A percentile compares a stretch with the other conserved stretches of the same genome.
These are phyloP conservation scores for Tortricodes alternella DNA, from an alignment of 2,888 invertebrate species.

Conservation along the genomic window DNA sequence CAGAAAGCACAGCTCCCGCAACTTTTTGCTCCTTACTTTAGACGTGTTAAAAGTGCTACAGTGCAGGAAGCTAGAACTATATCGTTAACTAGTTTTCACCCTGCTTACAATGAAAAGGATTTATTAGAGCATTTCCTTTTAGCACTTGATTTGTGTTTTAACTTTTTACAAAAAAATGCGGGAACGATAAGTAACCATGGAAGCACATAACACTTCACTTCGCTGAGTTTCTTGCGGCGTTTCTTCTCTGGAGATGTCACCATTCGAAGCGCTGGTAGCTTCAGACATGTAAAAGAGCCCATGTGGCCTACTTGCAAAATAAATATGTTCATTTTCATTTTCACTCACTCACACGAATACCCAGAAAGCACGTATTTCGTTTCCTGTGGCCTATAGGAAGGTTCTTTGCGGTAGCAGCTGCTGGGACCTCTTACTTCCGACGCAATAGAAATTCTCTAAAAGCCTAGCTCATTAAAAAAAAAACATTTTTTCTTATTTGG, in stretches of 20 bases:
- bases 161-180: not conserved
- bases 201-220: not conserved
- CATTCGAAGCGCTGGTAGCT: no score
- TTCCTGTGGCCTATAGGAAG: slow-evolving; percentile 40
- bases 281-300: no score
- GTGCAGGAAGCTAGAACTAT: slow-evolving; percentile 29
- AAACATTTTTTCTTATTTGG: not conserved
- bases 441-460: slow-evolving; percentile 12
- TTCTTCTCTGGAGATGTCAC: no score
- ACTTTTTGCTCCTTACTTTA: slow-evolving; percentile 44
- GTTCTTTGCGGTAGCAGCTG: slow-evolving; percentile 40
- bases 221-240: no score
- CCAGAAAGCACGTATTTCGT: slow-evolving; percentile 21
- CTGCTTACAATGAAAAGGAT: slow-evolving; percentile 27
- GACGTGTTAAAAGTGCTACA: slow-evolving; percentile 41
- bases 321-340: no score
- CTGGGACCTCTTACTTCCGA: slow-evolving; percentile 29
- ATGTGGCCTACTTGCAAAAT: no score
- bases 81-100: slow-evolving; percentile 30
- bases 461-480: slow-evolving; percentile 3
- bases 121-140: slow-evolving; percentile 22
- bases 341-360: no score
- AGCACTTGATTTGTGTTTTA: slow-evolving; percentile 15
- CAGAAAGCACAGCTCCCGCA: slow-evolving; percentile 37
- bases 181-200: not conserved